Conservation (phyloP, 2,113 vertebrate genomes). For the Tyrannus savana region DNA sequence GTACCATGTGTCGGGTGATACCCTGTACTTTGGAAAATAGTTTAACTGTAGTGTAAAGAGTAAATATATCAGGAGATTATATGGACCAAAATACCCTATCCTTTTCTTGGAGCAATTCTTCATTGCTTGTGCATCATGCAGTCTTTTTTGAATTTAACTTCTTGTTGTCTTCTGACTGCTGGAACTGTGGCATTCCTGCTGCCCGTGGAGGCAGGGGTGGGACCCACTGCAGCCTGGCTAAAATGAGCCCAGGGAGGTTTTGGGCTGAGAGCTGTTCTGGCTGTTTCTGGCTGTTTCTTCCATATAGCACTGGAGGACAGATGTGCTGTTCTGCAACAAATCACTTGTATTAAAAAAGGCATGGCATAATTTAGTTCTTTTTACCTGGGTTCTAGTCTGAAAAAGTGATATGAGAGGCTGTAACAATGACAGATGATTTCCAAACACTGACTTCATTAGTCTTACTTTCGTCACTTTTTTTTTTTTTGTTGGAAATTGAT, state of each 20-base stretch:
- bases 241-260: background rate
- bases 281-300: background rate
- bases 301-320: background rate
- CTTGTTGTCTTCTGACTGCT: background rate
- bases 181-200: background rate
- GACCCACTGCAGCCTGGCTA: background rate
- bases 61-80: background rate
- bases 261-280: background rate
- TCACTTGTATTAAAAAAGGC: background rate
- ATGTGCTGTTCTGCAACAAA: background rate
- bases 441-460: background rate
- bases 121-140: background rate
- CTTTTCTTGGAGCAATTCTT: background rate
- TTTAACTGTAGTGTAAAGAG: background rate
- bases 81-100: background rate
- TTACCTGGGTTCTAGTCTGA: background rate
- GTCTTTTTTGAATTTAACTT: background rate
- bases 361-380: background rate
- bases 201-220: fast-evolving
- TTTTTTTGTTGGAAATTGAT: background rate
- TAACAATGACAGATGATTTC: background rate
- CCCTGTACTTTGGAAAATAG: background rate
- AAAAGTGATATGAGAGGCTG: background rate
- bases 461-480: background rate
- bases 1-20: background rate